A percentile compares a stretch with the other conserved stretches of the same genome.
Conservation (phyloP, 2,113 vertebrate genomes). For the Epinephelus cyanopodus region DNA sequence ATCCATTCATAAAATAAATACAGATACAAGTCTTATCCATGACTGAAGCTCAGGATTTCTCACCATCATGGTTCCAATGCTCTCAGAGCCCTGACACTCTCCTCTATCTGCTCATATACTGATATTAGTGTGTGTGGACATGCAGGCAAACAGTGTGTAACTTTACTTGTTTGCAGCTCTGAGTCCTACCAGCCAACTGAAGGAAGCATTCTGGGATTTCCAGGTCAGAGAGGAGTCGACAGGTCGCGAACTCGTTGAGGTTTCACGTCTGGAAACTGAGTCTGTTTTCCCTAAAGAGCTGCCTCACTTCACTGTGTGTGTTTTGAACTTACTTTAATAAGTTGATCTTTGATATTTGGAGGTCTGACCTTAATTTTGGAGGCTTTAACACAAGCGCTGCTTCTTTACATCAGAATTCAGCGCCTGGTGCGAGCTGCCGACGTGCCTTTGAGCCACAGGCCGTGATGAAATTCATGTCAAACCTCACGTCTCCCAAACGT, state of each 20-base stretch:
- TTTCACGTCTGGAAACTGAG: conserved; percentile 18
- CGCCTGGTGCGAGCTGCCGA: neutral
- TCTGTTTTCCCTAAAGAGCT: neutral
- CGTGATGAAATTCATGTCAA: conserved; percentile 32
- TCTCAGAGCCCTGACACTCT: neutral
- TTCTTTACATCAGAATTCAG: too few relatives aligned
- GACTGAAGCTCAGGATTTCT: too few relatives aligned
- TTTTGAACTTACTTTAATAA: conserved; percentile 21
- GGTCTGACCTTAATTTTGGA: conserved; percentile 9
- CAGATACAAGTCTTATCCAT: too few relatives aligned
- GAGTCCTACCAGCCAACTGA: conserved; percentile 18
- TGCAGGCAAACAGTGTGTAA: too few relatives aligned
- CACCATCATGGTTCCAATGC: too few relatives aligned
- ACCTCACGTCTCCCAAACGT: conserved; percentile 24
- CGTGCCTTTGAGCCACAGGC: conserved; percentile 13
- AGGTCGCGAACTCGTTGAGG: conserved; percentile 26
- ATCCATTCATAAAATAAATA: too few relatives aligned
- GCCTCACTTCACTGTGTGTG: neutral
- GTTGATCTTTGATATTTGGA: conserved; percentile 12
- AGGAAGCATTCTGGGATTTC: neutral
- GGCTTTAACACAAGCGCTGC: neutral
- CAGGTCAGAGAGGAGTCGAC: conserved; percentile 9
- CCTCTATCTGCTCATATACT: neutral
- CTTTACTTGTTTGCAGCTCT: conserved; percentile 22
- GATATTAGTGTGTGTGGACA: neutral